Conservation (phyloP, 2,888 invertebrate genomes). For the Icerya purchasi region DNA sequence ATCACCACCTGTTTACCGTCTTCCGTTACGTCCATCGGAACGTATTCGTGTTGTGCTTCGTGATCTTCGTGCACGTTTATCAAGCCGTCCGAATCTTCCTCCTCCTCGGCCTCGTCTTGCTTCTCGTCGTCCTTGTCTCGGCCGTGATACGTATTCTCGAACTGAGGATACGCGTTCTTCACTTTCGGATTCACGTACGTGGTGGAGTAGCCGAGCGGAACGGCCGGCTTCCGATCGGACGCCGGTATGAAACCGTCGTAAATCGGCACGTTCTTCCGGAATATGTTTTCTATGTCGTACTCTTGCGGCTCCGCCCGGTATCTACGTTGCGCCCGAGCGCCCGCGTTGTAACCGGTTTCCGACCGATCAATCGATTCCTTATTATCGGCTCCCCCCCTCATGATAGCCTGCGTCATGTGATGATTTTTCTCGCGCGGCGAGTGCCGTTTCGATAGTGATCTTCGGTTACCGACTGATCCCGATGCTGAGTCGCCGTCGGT, state of each 20-base stretch:
- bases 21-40: slow-evolving; percentile 15
- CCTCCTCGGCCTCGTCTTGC: slow-evolving; percentile 2
- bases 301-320: background rate
- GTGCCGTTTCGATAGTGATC: background rate
- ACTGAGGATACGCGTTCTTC: background rate
- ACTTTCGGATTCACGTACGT: background rate
- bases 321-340: background rate
- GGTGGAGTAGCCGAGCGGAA: background rate
- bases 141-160: background rate
- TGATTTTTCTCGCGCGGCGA: background rate
- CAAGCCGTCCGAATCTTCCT: slow-evolving; percentile 3
- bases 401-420: slow-evolving; percentile 15
- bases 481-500: background rate
- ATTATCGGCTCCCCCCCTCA: slow-evolving; percentile 1
- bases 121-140: slow-evolving; percentile 4
- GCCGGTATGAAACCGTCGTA: slow-evolving; percentile 11
- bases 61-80: slow-evolving; percentile 11
- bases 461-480: background rate
- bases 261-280: slow-evolving; percentile 12
- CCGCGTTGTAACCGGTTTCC: background rate
- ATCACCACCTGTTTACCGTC: slow-evolving; percentile 12
- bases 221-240: background rate
- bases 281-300: slow-evolving; percentile 12
- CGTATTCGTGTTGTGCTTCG: slow-evolving; percentile 16
- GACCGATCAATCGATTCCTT: background rate